phyloP scores from a whole-genome alignment of 2,888 invertebrate genomes.

The Oscheius sp. region DNA sequence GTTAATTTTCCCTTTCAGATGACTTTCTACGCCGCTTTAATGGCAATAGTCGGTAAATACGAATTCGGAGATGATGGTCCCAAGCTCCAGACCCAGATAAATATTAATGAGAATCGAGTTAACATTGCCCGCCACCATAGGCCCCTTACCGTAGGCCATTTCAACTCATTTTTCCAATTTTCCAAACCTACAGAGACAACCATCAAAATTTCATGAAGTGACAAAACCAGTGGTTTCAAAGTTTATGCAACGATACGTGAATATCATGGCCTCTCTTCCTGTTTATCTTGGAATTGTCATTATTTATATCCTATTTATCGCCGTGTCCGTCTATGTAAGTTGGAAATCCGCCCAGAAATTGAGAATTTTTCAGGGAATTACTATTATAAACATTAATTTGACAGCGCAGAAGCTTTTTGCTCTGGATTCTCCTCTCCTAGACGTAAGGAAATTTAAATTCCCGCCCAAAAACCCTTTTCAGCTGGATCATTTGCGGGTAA shows the following conservation, averaged over 20 bases:
- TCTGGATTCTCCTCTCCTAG: constrained; percentile 65
- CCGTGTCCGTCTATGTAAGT: constrained; percentile 64
- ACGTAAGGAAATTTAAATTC: constrained; percentile 36
- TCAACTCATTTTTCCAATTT: not conserved
- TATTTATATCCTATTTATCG: constrained; percentile 64
- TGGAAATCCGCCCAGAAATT: not conserved
- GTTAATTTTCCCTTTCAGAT: constrained; percentile 48
- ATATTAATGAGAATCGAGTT: constrained; percentile 57
- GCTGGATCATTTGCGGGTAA: constrained; percentile 62
- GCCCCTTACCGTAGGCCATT: constrained; percentile 41
- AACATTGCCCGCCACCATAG: constrained; percentile 56
- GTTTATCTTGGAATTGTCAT: constrained; percentile 63
- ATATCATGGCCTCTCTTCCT: constrained; percentile 54
- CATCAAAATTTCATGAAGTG: constrained; percentile 70
- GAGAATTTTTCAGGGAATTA: constrained; percentile 61
- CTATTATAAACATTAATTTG: constrained; percentile 69
- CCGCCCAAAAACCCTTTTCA: constrained; percentile 20
- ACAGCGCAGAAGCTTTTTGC: constrained; percentile 69
- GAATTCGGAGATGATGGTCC: constrained; percentile 62
- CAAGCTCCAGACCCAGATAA: constrained; percentile 45
- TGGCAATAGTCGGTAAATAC: constrained; percentile 63
- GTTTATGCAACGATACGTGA: constrained; percentile 56
- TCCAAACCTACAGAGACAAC: constrained; percentile 63
- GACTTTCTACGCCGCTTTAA: constrained; percentile 67
- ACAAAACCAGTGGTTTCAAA: constrained; percentile 68